Evolutionary conservation across 2,797 vertebrate genomes (phyloP), one percentile per base, ranked within the genome.

Genomic region (Sus cebifrons): DNA sequence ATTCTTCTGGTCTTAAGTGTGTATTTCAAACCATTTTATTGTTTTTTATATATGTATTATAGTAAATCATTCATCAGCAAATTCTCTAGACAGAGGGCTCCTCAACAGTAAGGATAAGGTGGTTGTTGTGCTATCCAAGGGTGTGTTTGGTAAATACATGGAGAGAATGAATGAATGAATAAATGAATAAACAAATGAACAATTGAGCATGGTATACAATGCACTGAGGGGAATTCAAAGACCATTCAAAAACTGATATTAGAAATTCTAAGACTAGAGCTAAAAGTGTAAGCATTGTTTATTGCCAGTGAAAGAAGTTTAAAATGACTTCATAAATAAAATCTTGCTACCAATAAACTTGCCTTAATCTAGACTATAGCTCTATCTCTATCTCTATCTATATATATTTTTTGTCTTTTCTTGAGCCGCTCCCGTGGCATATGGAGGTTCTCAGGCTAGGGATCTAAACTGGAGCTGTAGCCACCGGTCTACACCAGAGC

Each of bases 201-300:
- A 32, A 44, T 32, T 18, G 32, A 94, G 10, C 14, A 16, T 29
- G 1, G 15, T 56, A 21, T 25, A 36, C 6, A 36, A 25, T 52
- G 21, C 18, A 65, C 4, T 79, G n/a, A 79, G 29, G 75, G 65
- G 4, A 92, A 95, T 86, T 87, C 27, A 95, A 54, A 86, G 54
- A 68, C 8, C 40, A 73, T 44, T 94, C 23, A 84, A 96, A 89
- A 89, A 83, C 1, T 56, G 40, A 23, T 44, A 74, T 16, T 95
- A 86, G 32, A 68, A 93, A 95, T 85, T 52, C 52, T 85, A 95
- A 90, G 11, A 29, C 44, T 78, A 52, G 92, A 92, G 13, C 11
- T 96, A 62, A 90, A 64, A 16, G 82, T 20, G 65, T 70, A 70
- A 96, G 21, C 15, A 13, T 29, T 68, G 6, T 87, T 91, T 89